phyloP scores from a whole-genome alignment of 2,113 vertebrate species.

The Cebidichthys violaceus region DNA sequence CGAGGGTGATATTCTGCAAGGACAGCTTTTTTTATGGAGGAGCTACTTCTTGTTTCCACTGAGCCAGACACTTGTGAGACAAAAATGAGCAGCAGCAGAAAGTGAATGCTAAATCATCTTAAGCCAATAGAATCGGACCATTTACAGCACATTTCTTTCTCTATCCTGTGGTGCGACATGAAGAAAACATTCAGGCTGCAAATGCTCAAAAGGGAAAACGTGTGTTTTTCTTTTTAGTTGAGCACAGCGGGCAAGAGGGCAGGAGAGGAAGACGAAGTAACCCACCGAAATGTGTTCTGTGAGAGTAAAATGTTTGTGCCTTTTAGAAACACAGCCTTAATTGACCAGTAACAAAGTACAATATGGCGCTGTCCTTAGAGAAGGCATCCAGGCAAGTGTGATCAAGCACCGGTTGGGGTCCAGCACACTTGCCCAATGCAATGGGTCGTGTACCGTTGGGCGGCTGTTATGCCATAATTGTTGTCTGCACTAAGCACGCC shows the following conservation, averaged over 20 bases:
- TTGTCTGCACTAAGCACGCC: background rate
- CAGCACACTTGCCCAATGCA: background rate
- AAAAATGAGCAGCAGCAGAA: slow-evolving; percentile 20
- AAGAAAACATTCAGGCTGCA: slow-evolving; percentile 12
- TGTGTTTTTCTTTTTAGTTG: slow-evolving; percentile 24
- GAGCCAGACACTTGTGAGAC: slow-evolving; percentile 28
- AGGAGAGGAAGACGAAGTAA: background rate
- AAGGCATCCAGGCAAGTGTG: background rate
- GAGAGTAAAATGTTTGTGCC: background rate
- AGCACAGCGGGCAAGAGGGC: slow-evolving; percentile 8
- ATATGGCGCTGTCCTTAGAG: background rate
- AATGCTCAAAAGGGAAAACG: slow-evolving; percentile 18
- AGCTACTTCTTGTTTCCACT: slow-evolving; percentile 10
- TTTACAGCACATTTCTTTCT: slow-evolving; percentile 14
- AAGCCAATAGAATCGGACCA: slow-evolving; percentile 5
- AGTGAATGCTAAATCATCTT: slow-evolving; percentile 17
- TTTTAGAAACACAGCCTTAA: background rate
- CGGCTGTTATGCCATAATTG: background rate
- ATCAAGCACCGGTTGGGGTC: background rate
- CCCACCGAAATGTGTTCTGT: background rate
- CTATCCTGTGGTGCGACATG: slow-evolving; percentile 16
- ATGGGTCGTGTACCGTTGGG: background rate
- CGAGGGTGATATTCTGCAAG: slow-evolving; percentile 7
- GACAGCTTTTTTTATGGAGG: slow-evolving; percentile 8
- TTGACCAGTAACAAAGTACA: background rate